phyloP scores from a whole-genome alignment of 2,113 vertebrate species.

The Oryzias javanicus region DNA sequence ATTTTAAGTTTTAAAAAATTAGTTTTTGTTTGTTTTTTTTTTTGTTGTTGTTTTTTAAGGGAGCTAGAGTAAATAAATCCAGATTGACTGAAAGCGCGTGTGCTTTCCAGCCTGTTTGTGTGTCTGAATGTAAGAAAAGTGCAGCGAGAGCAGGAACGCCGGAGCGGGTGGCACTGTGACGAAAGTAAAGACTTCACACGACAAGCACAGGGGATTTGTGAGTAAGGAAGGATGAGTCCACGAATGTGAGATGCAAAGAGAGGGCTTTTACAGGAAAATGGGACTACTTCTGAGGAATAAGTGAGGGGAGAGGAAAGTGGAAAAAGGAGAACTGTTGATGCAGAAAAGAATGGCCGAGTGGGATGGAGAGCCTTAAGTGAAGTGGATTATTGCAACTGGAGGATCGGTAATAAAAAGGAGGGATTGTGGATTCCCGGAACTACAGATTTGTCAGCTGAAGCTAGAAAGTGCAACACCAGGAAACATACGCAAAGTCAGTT shows the following conservation, averaged over 20 bases:
- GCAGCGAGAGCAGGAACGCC: constrained; percentile 36
- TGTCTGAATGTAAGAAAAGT: constrained; percentile 31
- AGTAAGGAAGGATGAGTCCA: neutral
- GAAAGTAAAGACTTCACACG: constrained; percentile 31
- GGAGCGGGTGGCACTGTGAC: constrained; percentile 26
- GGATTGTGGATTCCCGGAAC: constrained; percentile 36
- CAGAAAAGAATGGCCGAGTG: constrained; percentile 24
- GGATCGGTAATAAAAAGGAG: neutral
- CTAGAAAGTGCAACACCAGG: constrained; percentile 11
- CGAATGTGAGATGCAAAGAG: neutral
- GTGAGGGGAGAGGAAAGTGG: neutral
- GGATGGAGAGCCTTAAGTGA: constrained; percentile 14
- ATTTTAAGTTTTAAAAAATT: too few species aligned
- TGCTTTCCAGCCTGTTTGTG: constrained; percentile 4
- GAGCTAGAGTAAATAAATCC: neutral
- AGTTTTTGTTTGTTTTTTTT: neutral
- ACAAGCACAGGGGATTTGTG: neutral
- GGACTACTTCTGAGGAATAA: neutral
- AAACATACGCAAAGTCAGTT: constrained; percentile 7
- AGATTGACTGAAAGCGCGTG: constrained; percentile 7
- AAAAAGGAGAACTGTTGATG: neutral
- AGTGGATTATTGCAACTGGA: constrained; percentile 36
- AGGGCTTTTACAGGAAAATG: neutral
- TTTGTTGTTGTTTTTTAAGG: neutral
- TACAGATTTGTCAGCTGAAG: constrained; percentile 52